Percentiles rank a stretch among this genome's conserved stretches.
These are phyloP conservation scores for Sebastes cheni DNA, from an alignment of 2,797 vertebrate genomes.

Conservation along the genomic window DNA sequence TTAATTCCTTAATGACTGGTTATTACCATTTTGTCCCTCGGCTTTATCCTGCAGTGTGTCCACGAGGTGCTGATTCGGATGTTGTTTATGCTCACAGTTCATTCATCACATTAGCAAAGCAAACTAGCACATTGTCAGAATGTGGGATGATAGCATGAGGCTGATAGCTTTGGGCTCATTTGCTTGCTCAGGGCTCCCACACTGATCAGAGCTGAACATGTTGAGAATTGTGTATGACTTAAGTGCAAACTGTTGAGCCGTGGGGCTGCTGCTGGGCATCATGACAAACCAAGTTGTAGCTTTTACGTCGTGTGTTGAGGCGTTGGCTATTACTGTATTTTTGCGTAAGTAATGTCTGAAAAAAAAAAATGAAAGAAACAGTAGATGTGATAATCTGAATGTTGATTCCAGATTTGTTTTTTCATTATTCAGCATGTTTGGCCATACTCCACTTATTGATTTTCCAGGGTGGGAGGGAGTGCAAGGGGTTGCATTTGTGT, in stretches of 20 bases:
- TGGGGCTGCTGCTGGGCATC: background rate
- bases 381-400: background rate
- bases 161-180: constrained; percentile 19
- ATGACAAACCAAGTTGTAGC: background rate
- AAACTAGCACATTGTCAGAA: background rate
- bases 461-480: constrained; percentile 1
- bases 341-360: background rate
- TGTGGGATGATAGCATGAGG: background rate
- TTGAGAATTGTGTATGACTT: background rate
- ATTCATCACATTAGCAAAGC: background rate
- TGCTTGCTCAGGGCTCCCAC: background rate
- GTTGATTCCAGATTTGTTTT: background rate
- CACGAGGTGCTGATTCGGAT: background rate
- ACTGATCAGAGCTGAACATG: constrained; percentile 20
- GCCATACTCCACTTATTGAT: constrained; percentile 36
- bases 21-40: background rate
- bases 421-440: constrained; percentile 1
- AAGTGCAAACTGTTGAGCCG: constrained; percentile 3
- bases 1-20: background rate
- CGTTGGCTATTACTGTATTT: background rate
- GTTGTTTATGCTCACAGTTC: background rate
- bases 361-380: background rate
- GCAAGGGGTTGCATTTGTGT: constrained; percentile 30
- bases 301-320: background rate
- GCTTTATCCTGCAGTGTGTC: background rate